A percentile compares a stretch with the other conserved stretches of the same genome.
Evolutionary conservation across 1,140 invertebrate species (phyloP).

Genomic region (Druon quercuslanigerum): DNA sequence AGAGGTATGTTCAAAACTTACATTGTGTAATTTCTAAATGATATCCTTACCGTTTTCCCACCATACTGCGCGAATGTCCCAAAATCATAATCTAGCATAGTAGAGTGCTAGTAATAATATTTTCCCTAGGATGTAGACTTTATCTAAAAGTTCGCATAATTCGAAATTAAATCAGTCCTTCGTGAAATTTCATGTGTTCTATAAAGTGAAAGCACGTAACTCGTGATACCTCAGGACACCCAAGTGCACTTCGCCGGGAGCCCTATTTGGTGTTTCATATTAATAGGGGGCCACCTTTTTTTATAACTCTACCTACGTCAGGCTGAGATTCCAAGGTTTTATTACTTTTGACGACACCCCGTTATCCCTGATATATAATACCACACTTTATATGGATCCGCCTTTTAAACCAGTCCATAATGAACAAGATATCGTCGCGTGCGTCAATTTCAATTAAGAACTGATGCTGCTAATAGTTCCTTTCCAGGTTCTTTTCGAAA

Average conservation of each 20-base stretch:
- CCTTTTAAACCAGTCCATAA: neutral
- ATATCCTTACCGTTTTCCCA: no score
- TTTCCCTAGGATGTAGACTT: no score
- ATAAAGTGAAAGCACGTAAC: neutral
- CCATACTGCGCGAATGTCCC: no score
- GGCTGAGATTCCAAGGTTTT: conserved; percentile 5
- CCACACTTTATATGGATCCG: neutral
- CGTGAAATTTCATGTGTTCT: neutral
- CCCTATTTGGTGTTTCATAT: conserved; percentile 17
- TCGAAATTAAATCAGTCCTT: neutral
- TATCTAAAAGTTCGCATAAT: no score
- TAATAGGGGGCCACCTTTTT: conserved; percentile 21
- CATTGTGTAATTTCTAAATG: no score
- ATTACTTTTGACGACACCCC: conserved; percentile 20
- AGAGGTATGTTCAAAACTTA: no score
- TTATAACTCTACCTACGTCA: conserved; percentile 8
- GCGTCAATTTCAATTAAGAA: conserved; percentile 30
- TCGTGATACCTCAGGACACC: conserved; percentile 7
- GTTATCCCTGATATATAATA: conserved; percentile 24
- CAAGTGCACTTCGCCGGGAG: conserved; percentile 1
- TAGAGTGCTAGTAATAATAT: no score
- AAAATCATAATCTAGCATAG: no score
- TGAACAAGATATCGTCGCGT: conserved; percentile 16
- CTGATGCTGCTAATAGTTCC: neutral
- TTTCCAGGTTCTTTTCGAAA: conserved; percentile 7